Evolutionary conservation across 2,113 vertebrate genomes (phyloP), one percentile per base, ranked within the genome.

Genomic region (Pavo muticus): DNA sequence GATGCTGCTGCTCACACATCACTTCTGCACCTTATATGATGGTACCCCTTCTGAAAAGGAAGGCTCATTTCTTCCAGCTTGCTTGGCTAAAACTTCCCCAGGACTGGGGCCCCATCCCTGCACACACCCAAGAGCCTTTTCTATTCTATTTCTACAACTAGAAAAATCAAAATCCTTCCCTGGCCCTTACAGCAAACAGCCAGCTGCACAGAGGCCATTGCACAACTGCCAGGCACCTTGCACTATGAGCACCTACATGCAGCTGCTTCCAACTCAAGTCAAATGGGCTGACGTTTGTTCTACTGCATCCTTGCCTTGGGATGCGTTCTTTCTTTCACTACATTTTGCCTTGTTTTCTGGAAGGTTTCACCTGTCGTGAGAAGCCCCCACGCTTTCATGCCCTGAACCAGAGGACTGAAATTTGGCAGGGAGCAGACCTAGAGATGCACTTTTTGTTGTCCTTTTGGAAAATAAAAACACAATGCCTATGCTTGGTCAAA

Each of bases 201-300:
- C 27, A 5, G 2, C 8, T 35, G 52, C 45, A 40, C 17, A 9
- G 1, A 17, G 32, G 29, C n/a, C n/a, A 4, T 12, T 3, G 50
- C 45, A 2, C 8, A n/a, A 76, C 52, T 60, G 39, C 64, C 37
- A 17, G 24, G 44, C 5, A 4, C 64, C 50, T 44, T 0, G 1
- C 15, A 1, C 23, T 24, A 6, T 2, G 4, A 54, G 35, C 76
- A 56, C 21, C 52, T 18, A 2, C 21, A 3, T 1, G 12, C 45
- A 61, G 54, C 7, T 25, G 30, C 59, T 61, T 4, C 48, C 37
- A 54, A 61, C 21, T 24, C 32, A 57, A n/a, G 27, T 20, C 25
- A 25, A 4, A 3, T 2, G 47, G 19, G 37, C 2, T 39, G 72
- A 8, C 9, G 2, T 35, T 57, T 35, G 18, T 67, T 73, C 9